Conservation (phyloP, 2,797 vertebrate genomes). For the Crocodylus rhombifer region DNA sequence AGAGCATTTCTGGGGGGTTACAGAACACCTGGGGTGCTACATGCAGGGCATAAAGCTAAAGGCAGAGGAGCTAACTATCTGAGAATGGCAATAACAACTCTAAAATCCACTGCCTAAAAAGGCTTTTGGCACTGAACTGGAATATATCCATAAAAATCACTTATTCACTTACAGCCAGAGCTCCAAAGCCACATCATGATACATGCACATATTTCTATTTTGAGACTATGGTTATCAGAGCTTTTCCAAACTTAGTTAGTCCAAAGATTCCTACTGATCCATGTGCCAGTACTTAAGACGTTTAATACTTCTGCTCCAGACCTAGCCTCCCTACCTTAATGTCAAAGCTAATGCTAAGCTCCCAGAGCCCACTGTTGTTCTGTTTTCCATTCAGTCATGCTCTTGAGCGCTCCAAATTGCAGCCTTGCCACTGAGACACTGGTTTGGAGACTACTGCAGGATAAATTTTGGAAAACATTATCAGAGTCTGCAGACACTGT, state of each 20-base stretch:
- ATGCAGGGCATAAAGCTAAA: not conserved
- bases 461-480: not conserved
- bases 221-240: not conserved
- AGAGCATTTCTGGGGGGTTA: not conserved
- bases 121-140: not conserved
- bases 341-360: not conserved
- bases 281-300: fast-evolving
- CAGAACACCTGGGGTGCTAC: fast-evolving
- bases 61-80: not conserved
- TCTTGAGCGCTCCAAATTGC: not conserved
- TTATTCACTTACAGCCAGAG: not conserved
- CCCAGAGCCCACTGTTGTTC: fast-evolving
- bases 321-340: not conserved
- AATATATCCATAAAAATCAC: not conserved
- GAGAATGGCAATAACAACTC: not conserved
- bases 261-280: not conserved
- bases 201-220: not conserved
- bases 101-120: not conserved
- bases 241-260: not conserved
- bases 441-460: not conserved
- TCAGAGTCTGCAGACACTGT: not conserved
- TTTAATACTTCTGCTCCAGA: not conserved
- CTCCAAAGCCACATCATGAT: not conserved
- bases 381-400: not conserved
- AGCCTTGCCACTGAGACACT: not conserved